phyloP scores from a whole-genome alignment of 2,888 invertebrate species.

The Synanthedon andrenaeformis region DNA sequence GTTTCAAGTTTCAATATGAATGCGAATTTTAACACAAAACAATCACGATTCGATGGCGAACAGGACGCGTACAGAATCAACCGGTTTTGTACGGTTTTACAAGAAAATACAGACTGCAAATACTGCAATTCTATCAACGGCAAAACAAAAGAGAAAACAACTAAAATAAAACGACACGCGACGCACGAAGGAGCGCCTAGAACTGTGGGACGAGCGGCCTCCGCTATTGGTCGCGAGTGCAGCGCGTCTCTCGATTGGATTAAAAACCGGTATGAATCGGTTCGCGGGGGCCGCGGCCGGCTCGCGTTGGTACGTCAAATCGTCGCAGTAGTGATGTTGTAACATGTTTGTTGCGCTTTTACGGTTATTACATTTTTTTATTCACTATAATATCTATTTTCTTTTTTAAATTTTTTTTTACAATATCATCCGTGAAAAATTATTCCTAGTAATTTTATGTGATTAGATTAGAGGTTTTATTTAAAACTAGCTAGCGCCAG shows the following conservation, averaged over 20 bases:
- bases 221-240: constrained; percentile 53
- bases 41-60: too few relatives aligned
- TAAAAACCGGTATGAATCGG: constrained; percentile 56
- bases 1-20: too few relatives aligned
- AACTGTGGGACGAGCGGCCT: constrained; percentile 41
- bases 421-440: too few relatives aligned
- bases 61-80: too few relatives aligned
- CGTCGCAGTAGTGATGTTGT: constrained; percentile 41
- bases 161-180: constrained; percentile 22
- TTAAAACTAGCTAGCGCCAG: too few relatives aligned
- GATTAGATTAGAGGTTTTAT: too few relatives aligned
- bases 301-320: constrained; percentile 47
- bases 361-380: background rate
- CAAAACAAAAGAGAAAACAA: constrained; percentile 30
- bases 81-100: constrained; percentile 2
- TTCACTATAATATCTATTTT: background rate
- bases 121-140: constrained; percentile 6
- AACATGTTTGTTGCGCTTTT: constrained; percentile 10
- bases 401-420: background rate
- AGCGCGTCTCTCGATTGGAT: constrained; percentile 50
- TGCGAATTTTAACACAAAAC: too few relatives aligned
- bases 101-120: constrained; percentile 2
- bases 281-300: constrained; percentile 55
- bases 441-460: too few relatives aligned
- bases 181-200: constrained; percentile 30